Conservation (phyloP, 30 jellyfish, hydroid and myxozoan genomes). For the Phacellophora camtschatica region DNA sequence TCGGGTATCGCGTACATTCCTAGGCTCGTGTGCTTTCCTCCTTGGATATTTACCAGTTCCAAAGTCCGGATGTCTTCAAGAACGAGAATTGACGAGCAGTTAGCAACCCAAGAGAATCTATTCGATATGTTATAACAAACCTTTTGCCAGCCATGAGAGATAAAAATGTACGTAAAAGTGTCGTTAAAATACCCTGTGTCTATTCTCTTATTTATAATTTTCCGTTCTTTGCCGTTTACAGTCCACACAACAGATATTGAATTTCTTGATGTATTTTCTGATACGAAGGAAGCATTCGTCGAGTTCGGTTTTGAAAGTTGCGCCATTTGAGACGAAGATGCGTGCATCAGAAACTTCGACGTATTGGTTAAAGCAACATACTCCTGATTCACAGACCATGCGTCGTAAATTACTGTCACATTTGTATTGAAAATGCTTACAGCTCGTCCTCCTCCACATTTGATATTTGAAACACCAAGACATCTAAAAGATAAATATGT, state of each 20-base stretch:
- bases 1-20: constrained; percentile 35
- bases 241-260: constrained; percentile 8
- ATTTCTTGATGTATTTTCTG: background rate
- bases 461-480: constrained; percentile 1
- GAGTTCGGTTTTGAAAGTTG: background rate
- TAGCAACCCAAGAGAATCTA: background rate
- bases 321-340: background rate
- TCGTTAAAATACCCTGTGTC: background rate
- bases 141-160: background rate
- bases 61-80: constrained; percentile 12
- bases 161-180: background rate
- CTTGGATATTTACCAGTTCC: constrained; percentile 11
- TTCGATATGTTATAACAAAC: constrained; percentile 23
- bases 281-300: background rate
- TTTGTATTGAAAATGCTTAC: constrained; percentile 13
- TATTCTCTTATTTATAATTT: constrained; percentile 21
- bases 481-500: background rate
- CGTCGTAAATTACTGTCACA: background rate
- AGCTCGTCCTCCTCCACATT: constrained; percentile 29
- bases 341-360: background rate
- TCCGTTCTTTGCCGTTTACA: background rate
- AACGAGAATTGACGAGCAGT: constrained; percentile 10
- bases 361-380: background rate
- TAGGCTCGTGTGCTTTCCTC: constrained; percentile 16
- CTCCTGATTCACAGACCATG: background rate